Evolutionary conservation across 2,888 invertebrate genomes (phyloP), one percentile per base, ranked within the genome.

Genomic region (Pristionchus arcanus): DNA sequence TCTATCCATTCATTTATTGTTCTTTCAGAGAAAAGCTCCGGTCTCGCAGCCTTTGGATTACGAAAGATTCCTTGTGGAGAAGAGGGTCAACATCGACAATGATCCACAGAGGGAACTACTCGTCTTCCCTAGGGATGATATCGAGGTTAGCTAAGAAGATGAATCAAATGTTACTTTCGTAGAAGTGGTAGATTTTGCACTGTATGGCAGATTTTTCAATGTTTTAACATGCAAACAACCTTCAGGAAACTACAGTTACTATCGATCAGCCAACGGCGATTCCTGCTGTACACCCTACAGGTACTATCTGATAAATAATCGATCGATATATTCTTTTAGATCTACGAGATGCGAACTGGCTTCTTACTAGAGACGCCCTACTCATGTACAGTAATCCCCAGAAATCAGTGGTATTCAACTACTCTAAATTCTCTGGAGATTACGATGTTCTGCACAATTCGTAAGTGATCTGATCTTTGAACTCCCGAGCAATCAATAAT

Each of bases 401-500:
- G 97, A 97, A 97, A 96, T 96, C 98, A 91, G 97, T 98, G 91
- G 97, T 97, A 95, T 98, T 97, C 96, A 98, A 98, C 96, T 98
- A 98, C 95, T 97, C 96, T 95, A 97, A 97, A 84, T 98, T 98
- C 95, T 97, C 98, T 28, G 97, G 97, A 90, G 97, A 97, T 92
- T 98, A 97, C 95, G 92, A 93, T 84, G 92, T 74, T 19, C 53
- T 88, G 49, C 87, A 74, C 55, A 74, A 88, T 55, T 74, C 74
- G 71, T 88, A 13, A 37, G 87, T 88, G 0, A 28, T 25, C 55
- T 34, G 34, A 15, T 31, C 68, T 19, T 49, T 15, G 21, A 21
- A 55, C 53, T 34, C 11, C 11, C 21, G 2, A 66, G 68, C 31
- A 71, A 84, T 55, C 21, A 21, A 55, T 84, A 49, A 49, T 42